A percentile compares a stretch with the other conserved stretches of the same genome.
Evolutionary conservation across 1,140 invertebrate species (phyloP).

Genomic region (Amphibalanus amphitrite): DNA sequence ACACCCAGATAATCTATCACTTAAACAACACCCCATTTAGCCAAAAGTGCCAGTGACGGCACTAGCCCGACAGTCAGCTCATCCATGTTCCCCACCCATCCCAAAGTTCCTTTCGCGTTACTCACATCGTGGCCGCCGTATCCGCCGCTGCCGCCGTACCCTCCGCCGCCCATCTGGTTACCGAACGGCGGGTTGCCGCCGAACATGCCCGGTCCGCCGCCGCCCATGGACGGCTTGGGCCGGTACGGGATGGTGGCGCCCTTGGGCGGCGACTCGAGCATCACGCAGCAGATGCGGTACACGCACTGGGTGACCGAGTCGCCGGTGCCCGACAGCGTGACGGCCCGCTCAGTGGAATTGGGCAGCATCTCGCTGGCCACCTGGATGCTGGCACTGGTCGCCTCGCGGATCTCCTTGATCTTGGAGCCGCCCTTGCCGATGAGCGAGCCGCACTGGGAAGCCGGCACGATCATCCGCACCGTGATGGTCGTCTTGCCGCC

Average conservation of each 20-base stretch:
- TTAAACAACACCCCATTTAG: too few species aligned
- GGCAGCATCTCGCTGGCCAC: constrained; percentile 99
- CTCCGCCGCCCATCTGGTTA: constrained; percentile 12
- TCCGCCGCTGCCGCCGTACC: constrained; percentile 21
- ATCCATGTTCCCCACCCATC: too few species aligned
- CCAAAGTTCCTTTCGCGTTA: too few species aligned
- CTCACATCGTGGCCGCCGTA: background rate
- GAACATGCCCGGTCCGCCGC: constrained; percentile 22
- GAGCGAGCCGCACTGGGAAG: constrained; percentile 95
- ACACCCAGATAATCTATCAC: too few species aligned
- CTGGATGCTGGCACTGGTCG: constrained; percentile 77
- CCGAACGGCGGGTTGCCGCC: background rate
- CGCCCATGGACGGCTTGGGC: constrained; percentile 85
- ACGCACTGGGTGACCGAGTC: constrained; percentile 98
- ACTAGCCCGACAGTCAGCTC: too few species aligned
- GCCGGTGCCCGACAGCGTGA: constrained; percentile 92
- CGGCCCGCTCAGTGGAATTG: constrained; percentile 96
- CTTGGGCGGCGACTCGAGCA: constrained; percentile 98
- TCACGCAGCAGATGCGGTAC: constrained; percentile 97
- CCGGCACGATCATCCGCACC: constrained; percentile 89
- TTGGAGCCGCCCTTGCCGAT: constrained; percentile 92
- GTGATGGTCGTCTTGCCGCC: constrained; percentile 64
- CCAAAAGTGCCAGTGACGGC: too few species aligned
- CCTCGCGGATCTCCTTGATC: constrained; percentile 83
- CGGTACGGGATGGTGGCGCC: constrained; percentile 97